Base-by-base conservation (phyloP, 2,888 invertebrate species). In the Prosopocoilus inquinatus region DNA sequence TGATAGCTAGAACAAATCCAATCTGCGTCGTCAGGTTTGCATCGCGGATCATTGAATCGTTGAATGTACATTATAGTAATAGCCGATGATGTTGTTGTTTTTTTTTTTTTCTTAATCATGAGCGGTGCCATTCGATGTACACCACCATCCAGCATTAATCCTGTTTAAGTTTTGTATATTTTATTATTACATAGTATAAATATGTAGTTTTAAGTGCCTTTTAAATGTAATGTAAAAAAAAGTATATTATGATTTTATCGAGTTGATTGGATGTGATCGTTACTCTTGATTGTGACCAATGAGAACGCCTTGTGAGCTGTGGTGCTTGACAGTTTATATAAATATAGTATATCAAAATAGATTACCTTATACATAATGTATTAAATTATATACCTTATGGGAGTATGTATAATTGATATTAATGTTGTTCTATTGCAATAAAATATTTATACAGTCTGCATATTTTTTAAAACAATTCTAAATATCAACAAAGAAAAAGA, bases 121-220 rank as follows among this genome's bases (percentile, higher is more conserved):
- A 65, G 67, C 68, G 67, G 71, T 71, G 71, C 71, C 71, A 73
- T 73, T 70, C 69, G 71, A 69, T 70, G 65, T 68, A 65, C n/a
- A n/a, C 20, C 20, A 28, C 65, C 69, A 69, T 69, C 70, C 69
- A 69, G 70, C 70, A 70, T 68, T 69, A 69, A 68, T 64, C 63
- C 64, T 60, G 62, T 64, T 52, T 61, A 64, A 64, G 65, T 66
- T 63, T n/a, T 67, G 66, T 69, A 68, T 62, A 67, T 69, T 69
- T 69, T 66, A 65, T 67, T n/a, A n/a, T n/a, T n/a, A n/a, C n/a
- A 66, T 61, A 50, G 41, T 46, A 45, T 50, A 43, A 43, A 50
- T 51, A 47, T 53, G 15, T 53, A 53, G 16, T 62, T 64, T 63
- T 69, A 72, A 72, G 70, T 71, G 71, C 71, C 72, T 71, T 72